Conservation (phyloP, 2,888 invertebrate genomes). For the Euclidia mi region DNA sequence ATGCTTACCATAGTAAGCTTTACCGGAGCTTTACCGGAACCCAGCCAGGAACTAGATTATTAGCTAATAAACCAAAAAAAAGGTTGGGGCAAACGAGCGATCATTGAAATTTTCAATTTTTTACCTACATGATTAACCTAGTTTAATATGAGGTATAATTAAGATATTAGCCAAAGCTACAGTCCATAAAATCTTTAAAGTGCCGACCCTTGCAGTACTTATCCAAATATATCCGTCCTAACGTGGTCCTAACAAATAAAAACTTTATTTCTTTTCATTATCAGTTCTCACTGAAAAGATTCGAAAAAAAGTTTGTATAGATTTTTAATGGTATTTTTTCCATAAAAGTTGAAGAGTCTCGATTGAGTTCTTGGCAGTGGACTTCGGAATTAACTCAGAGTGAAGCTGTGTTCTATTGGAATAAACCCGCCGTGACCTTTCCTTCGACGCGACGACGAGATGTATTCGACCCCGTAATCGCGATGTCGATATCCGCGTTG, state of each 20-base stretch:
- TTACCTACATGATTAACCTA: no score
- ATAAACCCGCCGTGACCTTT: constrained; percentile 47
- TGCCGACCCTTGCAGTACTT: constrained; percentile 18
- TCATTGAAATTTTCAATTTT: no score
- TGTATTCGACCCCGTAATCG: constrained; percentile 12
- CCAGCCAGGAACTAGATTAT: no score
- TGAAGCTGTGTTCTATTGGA: constrained; percentile 33
- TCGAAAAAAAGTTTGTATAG: constrained; percentile 33
- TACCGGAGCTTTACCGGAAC: no score
- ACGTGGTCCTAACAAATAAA: constrained; percentile 34
- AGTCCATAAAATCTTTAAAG: constrained; percentile 16
- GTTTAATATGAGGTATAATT: constrained; percentile 3
- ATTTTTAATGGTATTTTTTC: constrained; percentile 44
- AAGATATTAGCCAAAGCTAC: constrained; percentile 15
- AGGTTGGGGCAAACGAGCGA: no score
- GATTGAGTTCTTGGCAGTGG: constrained; percentile 26
- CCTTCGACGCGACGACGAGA: background rate
- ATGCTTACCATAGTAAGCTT: no score
- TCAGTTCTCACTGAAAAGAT: constrained; percentile 30
- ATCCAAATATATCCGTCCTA: constrained; percentile 39
- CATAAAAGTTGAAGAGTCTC: constrained; percentile 33
- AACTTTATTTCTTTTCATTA: constrained; percentile 43
- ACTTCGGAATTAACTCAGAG: constrained; percentile 29
- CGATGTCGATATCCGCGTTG: constrained; percentile 3
- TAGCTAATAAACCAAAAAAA: no score